Base-by-base conservation (phyloP, 2,113 vertebrate genomes). In the Mormoops blainvillei region DNA sequence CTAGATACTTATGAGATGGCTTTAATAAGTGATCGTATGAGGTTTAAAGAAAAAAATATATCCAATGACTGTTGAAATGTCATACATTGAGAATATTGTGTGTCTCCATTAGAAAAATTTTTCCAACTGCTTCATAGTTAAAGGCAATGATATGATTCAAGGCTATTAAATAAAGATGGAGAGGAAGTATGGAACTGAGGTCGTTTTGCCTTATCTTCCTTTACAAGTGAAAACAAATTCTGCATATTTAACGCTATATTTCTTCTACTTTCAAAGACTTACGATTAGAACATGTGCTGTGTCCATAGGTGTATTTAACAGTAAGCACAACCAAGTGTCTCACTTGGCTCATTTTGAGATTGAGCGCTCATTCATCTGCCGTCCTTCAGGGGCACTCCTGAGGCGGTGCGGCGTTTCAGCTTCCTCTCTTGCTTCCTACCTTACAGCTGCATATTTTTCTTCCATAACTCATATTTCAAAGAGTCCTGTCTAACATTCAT, bases 181-280 rank as follows among this genome's bases (percentile, higher is more conserved):
- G 28, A 68, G n/a, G 45, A n/a, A 33, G 7, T 63, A 26, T 92
- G 45, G 38, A 95, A 87, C 11, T 83, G 33, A 93, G 61, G 31
- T 81, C 80, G 26, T 96, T 52, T 96, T 87, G 24, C 50, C 88
- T 14, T 71, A 18, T 33, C 58, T 89, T 95, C 19, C 74, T 96
- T 28, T 92, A 95, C 11, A 73, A 87, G 65, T 52, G 36, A 87
- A 94, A 95, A 94, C 94, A 94, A 94, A 93, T 97, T 50, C 41
- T 85, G 8, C 4, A 70, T 68, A 45, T n/a, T 86, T 26, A 63
- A 48, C 4, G 31, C 45, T 73, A 2, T 76, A 85, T 91, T 93
- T 76, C 38, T 48, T 73, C 77, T 3, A 48, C 22, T 90, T 33
- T 52, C 67, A 90, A 92, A 90, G 13, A 54, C 50, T 87, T 81